phyloP scores from a whole-genome alignment of 2,888 invertebrate genomes.

The Caenorhabditis zanzibari region DNA sequence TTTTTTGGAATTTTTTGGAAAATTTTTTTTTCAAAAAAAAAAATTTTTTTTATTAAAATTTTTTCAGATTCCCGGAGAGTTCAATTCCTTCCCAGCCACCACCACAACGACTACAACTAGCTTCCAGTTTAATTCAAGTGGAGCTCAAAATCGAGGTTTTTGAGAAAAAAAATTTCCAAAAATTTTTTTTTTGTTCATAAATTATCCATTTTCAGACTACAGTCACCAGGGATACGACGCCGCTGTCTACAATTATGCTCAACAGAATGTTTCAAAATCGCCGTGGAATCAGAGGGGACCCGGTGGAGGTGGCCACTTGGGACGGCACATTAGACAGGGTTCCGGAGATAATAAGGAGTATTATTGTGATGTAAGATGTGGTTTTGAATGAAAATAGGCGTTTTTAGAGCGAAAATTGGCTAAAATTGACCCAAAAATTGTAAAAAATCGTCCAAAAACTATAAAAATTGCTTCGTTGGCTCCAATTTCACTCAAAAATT shows the following conservation, averaged over 20 bases:
- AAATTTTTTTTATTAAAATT: background rate
- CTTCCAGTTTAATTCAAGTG: constrained; percentile 2
- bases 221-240: constrained; percentile 34
- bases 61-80: background rate
- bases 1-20: too few species aligned
- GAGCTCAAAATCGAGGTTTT: background rate
- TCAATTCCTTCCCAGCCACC: background rate
- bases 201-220: too few species aligned
- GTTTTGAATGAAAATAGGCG: background rate
- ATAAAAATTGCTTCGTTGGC: too few species aligned
- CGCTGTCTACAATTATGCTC: constrained; percentile 47
- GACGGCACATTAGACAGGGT: too few species aligned
- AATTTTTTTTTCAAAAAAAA: background rate
- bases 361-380: constrained; percentile 38
- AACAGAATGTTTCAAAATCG: constrained; percentile 4
- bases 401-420: too few species aligned
- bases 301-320: too few species aligned
- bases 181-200: too few species aligned
- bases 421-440: too few species aligned
- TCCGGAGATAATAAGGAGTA: constrained; percentile 31
- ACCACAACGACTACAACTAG: background rate
- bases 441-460: too few species aligned
- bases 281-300: background rate
- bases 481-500: too few species aligned
- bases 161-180: too few species aligned